phyloP scores from a whole-genome alignment of 35 echinoderm and acorn worm species.

The Stichopus chloronotus region DNA sequence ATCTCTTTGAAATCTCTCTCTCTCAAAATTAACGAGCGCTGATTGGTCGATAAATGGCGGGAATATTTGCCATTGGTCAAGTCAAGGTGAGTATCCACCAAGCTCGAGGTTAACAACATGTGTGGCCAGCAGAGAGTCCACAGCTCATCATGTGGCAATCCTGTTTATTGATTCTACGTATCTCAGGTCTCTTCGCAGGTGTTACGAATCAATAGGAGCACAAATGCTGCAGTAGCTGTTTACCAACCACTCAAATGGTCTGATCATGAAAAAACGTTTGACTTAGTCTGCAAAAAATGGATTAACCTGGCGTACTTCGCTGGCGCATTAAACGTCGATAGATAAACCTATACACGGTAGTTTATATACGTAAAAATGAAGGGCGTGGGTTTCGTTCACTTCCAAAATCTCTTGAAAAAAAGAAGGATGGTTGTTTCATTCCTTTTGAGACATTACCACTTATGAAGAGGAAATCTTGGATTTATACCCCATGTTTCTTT shows the following conservation, averaged over 20 bases:
- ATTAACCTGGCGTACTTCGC: not conserved
- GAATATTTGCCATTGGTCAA: not conserved
- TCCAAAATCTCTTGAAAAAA: no score
- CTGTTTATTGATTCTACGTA: constrained; percentile 9
- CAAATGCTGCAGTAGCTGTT: constrained; percentile 31
- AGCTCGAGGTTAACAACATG: not conserved
- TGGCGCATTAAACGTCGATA: no score
- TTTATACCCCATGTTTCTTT: no score
- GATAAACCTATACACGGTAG: no score
- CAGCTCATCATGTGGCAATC: not conserved
- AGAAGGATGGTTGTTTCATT: no score
- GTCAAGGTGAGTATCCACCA: no score
- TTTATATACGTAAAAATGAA: no score
- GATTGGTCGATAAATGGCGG: constrained; percentile 21
- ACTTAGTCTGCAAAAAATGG: not conserved
- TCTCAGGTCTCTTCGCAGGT: not conserved
- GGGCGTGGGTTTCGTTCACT: no score
- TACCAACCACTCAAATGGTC: constrained; percentile 1
- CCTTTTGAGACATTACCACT: no score
- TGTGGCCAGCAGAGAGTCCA: not conserved
- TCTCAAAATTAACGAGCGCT: not conserved
- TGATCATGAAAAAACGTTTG: not conserved
- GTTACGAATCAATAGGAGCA: constrained; percentile 10
- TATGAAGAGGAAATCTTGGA: no score
- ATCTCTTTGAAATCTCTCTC: not conserved